Base-by-base conservation (phyloP, 2,888 invertebrate genomes). In the Caenorhabditis macrosperma region DNA sequence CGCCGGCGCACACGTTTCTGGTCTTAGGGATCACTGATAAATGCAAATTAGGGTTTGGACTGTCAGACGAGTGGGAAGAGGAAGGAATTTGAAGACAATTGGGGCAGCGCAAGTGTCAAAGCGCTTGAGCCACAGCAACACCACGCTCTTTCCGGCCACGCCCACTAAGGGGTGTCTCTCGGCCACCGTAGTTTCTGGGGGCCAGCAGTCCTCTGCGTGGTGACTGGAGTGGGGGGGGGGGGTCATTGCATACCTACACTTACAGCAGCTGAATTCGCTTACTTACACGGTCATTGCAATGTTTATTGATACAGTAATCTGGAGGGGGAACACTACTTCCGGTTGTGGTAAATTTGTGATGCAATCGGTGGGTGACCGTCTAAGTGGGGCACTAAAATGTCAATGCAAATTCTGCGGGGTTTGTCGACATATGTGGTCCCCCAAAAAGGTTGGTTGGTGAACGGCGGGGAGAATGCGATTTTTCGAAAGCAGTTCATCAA, bases 111-210 rank as follows among this genome's bases (percentile, higher is more conserved):
- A 61, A 67, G 75, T 66, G 75, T 75, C 75, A 75, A 75, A 52
- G 54, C 54, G 35, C 48, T 44, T 44, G 44, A 44, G 44, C 44
- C 44, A 60, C 59, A 59, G 75, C 67, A 75, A 75, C 67, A 61
- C 63, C 33, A 61, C 48, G 41, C 75, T 50, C 7, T 35, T 60
- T 67, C 66, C 60, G 67, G 66, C 67, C 50, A 60, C 67, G 60
- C 67, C 67, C 67, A 61, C 38, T 33, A 7, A n/a, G 4, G 50
- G 6, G 24, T 41, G 50, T 38, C 46, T n/a, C n/a, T 54, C 60
- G 33, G 6, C 75, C 67, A 75, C 75, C 75, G 75, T 75, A 75
- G 75, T 67, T 75, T 33, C 20, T 10, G 64, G 20, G 55, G 44
- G 15, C 30, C 28, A 44, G 52, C 7, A 12, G 33, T 22, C 12